Base-by-base conservation (phyloP, 2,888 invertebrate genomes). In the Antitype chi region DNA sequence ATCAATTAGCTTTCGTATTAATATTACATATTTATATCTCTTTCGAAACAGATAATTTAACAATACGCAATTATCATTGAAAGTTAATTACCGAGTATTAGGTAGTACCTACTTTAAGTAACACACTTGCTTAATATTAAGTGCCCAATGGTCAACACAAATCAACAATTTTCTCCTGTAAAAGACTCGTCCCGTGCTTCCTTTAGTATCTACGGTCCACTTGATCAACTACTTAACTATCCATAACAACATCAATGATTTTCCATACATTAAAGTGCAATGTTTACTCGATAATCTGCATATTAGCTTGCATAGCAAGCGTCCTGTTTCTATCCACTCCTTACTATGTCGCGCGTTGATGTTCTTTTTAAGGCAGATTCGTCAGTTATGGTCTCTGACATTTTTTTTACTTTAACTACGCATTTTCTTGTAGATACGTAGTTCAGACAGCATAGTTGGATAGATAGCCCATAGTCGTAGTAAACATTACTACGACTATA, bases 261-360 rank as follows among this genome's bases (percentile, higher is more conserved):
- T 23, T 38, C 47, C 63, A 83, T 60, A 72, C 53, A 69, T 70
- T 64, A 57, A 38, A 76, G 7, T 70, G 70, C 28, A 63, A 84
- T 52, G 73, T 73, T 78, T 84, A 75, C 75, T 79, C 70, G 72
- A 67, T 76, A 81, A 74, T 64, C 38, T 59, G 28, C 47, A 76
- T n/a, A n/a, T 83, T 80, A 84, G 70, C 64, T 86, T 82, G 76
- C 81, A 78, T 20, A 43, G 60, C 70, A 70, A 66, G 60, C 55
- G 49, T 63, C 49, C 53, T 62, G 72, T 59, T 60, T 55, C 72
- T 47, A 71, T 70, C 49, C 52, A 23, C 67, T 71, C 67, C 49
- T 84, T 83, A 78, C 78, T 89, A 90, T 87, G 87, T 85, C 82
- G 84, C 93, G 93, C 94, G 94, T 95, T 95, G 93, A 94, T 91